Evolutionary conservation across 1,140 invertebrate species (phyloP), one percentile per base, ranked within the genome.

Genomic region (Camponotus pennsylvanicus): DNA sequence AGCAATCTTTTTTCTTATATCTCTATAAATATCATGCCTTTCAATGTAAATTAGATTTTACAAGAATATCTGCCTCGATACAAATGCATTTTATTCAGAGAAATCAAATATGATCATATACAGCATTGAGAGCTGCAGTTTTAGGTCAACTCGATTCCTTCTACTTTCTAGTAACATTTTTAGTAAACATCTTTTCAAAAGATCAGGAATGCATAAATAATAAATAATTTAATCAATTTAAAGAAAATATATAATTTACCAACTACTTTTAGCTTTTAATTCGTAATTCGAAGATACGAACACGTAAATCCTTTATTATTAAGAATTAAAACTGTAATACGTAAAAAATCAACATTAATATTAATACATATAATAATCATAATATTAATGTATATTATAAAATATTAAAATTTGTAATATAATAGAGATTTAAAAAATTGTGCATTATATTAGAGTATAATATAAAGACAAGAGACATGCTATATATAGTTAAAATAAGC

Each of bases 121-220:
- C 18, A 6, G 27, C 8, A 83, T 73, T 73, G 67, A 83, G 45
- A 67, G 69, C 79, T 73, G 27, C 42, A 69, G 32, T 75, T 83
- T 61, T 83, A 73, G 79, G 79, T 83, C 69, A 73, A 49, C 11
- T 0, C 3, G 21, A 11, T 83, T 63, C 15, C 55, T 11, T 71
- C 40, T 71, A 55, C 15, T 79, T 67, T 42, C 45, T 45, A 0
- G 3, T 57, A 71, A 71, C 6, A 42, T 73, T 34, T 59, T 45
- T 70, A 8, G 21, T 32, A 42, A 27, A 73, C 18, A 49, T 75
- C 9, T 80, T 18, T 69, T 80, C 67, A 13, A 21, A 21, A 61
- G 18, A 42, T 7, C 9, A 37, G 42, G 18, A 9, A 3, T 9
- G 42, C 32, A 66, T 34, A 45, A 78, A 78, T 13, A 78, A 34